phyloP scores from a whole-genome alignment of 1,140 invertebrate species.

The Polypedilum pembai region DNA sequence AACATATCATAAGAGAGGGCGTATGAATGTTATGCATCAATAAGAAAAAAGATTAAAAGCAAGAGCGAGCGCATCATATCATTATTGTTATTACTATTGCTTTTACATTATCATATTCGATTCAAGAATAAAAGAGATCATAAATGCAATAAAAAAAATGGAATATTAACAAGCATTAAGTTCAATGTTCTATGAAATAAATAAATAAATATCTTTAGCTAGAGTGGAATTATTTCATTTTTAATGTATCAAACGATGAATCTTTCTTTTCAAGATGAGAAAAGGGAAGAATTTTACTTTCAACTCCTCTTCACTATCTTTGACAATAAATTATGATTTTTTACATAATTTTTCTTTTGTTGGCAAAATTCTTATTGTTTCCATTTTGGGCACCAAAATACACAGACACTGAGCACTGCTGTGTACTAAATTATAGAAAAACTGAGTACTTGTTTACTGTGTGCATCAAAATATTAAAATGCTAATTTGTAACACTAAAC shows the following conservation, averaged over 20 bases:
- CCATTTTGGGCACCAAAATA: no score
- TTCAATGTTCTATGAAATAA: slow-evolving; percentile 27
- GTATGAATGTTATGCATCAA: slow-evolving; percentile 13
- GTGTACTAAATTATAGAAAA: no score
- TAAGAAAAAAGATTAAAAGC: background rate
- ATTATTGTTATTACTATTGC: slow-evolving; percentile 4
- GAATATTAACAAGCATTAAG: slow-evolving; percentile 28
- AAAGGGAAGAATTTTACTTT: no score
- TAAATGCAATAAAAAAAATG: slow-evolving; percentile 22
- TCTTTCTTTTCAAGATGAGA: background rate
- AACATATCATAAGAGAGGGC: background rate
- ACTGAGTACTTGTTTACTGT: no score
- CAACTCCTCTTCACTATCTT: no score
- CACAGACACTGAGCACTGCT: no score
- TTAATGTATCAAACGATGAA: background rate
- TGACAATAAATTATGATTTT: no score
- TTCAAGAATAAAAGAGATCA: background rate
- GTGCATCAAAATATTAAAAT: no score
- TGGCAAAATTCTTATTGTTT: background rate
- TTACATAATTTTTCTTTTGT: background rate
- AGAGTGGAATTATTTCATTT: background rate
- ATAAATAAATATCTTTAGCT: slow-evolving; percentile 16
- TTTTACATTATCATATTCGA: background rate
- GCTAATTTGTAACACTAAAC: no score
- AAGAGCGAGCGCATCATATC: background rate